Percentiles rank a stretch among this genome's conserved stretches.
phyloP scores from a whole-genome alignment of 2,113 vertebrate species.

The Ochotona curzoniae region DNA sequence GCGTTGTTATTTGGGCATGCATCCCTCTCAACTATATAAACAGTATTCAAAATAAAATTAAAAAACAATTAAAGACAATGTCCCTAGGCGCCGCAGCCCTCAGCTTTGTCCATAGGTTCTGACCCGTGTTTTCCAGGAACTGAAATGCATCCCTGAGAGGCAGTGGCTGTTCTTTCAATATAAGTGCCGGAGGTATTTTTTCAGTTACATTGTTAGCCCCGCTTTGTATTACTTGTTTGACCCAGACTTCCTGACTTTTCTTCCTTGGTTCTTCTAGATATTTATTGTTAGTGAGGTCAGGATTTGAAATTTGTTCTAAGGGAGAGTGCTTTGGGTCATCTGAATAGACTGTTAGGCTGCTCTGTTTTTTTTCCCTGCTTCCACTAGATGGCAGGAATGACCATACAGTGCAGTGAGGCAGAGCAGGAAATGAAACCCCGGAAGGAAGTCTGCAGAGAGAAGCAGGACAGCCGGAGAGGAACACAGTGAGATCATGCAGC shows the following conservation, averaged over 20 bases:
- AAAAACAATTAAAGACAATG: too few species aligned
- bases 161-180: background rate
- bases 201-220: background rate
- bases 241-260: background rate
- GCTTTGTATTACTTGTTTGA: background rate
- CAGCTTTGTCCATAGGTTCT: background rate
- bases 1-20: background rate
- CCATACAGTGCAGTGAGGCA: background rate
- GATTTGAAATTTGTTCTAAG: background rate
- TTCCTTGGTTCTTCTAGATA: background rate
- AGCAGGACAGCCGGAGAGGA: background rate
- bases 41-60: too few species aligned
- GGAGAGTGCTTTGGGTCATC: background rate
- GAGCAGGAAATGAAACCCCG: background rate
- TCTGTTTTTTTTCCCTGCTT: background rate
- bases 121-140: background rate
- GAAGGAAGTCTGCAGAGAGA: background rate
- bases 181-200: background rate
- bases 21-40: too few species aligned
- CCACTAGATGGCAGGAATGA: constrained; percentile 66
- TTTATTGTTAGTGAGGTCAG: background rate
- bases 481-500: background rate
- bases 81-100: too few species aligned
- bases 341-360: background rate
- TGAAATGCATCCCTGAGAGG: background rate